Conservation (phyloP, 2,797 vertebrate species). For the Myiothlypis coronata region DNA sequence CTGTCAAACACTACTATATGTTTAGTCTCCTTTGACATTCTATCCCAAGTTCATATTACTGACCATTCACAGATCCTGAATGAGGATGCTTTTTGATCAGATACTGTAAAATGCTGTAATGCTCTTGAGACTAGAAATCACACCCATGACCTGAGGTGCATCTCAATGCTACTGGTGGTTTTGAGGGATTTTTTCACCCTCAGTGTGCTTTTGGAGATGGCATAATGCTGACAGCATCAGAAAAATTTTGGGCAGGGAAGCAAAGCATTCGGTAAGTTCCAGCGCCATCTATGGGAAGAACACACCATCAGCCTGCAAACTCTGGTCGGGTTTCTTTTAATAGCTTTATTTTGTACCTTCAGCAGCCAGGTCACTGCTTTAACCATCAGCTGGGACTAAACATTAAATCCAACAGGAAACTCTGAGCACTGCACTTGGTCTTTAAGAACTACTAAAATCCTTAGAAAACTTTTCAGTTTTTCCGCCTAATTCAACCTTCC, state of each 20-base stretch:
- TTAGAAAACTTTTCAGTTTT: background rate
- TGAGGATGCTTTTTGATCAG: background rate
- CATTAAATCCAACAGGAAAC: background rate
- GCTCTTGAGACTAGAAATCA: background rate
- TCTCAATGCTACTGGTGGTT: background rate
- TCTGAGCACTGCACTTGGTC: background rate
- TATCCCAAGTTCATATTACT: background rate
- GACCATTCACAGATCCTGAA: background rate
- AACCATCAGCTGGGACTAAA: background rate
- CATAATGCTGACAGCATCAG: background rate
- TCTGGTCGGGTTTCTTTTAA: background rate
- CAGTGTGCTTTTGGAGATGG: background rate
- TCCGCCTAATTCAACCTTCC: background rate
- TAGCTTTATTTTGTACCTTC: background rate
- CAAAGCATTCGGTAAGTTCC: slow-evolving; percentile 5
- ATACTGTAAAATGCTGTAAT: background rate
- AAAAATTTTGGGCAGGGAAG: background rate
- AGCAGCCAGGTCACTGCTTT: background rate
- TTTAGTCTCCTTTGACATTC: background rate
- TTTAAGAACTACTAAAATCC: background rate
- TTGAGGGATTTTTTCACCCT: background rate
- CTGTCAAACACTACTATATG: background rate
- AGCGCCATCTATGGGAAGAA: slow-evolving; percentile 45
- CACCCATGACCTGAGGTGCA: background rate
- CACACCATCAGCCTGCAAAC: background rate